Base-by-base conservation (phyloP, 2,797 vertebrate genomes). In the Gymnopithys bicolor region DNA sequence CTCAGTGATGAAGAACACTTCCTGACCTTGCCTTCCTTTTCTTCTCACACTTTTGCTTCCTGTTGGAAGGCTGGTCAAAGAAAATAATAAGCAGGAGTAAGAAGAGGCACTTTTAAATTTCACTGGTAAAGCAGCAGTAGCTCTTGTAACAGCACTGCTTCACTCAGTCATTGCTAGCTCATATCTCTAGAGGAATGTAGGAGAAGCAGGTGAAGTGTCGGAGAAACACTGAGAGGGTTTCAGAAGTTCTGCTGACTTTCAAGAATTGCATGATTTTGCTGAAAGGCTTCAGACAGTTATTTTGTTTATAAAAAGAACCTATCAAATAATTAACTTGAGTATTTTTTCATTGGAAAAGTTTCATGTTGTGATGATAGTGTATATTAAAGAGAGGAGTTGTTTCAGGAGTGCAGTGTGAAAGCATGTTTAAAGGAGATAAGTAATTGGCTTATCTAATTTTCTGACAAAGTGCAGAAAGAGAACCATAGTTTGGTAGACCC, bases 381-480 rank as follows among this genome's bases (percentile, higher is more conserved):
- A 3, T 84, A 37, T 70, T 63, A 52, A 75, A 85, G 43, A 76
- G 69, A 86, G 69, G 45, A 82, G 82, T 73, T 86, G 64, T 89
- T 94, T 87, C 78, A 60, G 52, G 46, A 81, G 43, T 28, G 30
- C 27, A 60, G 32, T 33, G 55, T 78, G 39, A 75, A 68, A 77
- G 78, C 68, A 76, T 75, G 68, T 85, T 87, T 83, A 56, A 79
- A 76, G 33, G 52, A 75, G 76, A 94, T 94, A 86, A 89, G 10
- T 51, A 68, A 33, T 18, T 81, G 33, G 11, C 32, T 69, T 93
- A 30, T 64, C 45, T 76, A 59, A 69, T 14, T 13, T 46, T 91
- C 58, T 84, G 35, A n/a, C 19, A n/a, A 32, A 0, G 1, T 87
- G 35, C 19, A 56, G 58, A 24, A 92, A 52, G 53, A 92, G 43